These are phyloP conservation scores for Tuta absoluta DNA, from an alignment of 2,888 invertebrate genomes.

Conservation along the genomic window DNA sequence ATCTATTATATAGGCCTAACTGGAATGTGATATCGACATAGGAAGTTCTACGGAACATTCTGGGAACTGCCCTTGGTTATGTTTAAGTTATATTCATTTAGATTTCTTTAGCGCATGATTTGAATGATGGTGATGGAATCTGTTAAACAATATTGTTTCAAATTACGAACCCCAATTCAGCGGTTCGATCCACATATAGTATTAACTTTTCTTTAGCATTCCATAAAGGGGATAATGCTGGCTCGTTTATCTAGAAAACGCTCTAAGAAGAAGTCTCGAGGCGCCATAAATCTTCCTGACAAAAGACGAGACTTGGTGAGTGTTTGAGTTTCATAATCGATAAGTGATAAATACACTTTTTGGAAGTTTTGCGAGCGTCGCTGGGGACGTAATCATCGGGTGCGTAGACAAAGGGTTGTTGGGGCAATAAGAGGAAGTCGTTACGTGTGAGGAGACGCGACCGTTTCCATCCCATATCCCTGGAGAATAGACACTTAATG, in stretches of 20 bases:
- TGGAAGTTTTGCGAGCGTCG: conserved; percentile 25
- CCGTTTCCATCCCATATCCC: conserved; percentile 33
- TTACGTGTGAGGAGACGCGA: conserved; percentile 35
- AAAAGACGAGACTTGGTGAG: conserved; percentile 22
- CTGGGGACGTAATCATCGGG: conserved; percentile 26
- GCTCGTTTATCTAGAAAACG: conserved; percentile 11
- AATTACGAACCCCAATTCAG: conserved; percentile 9
- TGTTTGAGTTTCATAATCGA: conserved; percentile 31
- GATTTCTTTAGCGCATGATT: conserved; percentile 5
- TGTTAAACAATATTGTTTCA: background rate
- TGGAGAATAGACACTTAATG: conserved; percentile 32
- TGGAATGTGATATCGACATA: background rate
- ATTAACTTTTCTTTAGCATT: conserved; percentile 26
- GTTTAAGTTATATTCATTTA: background rate
- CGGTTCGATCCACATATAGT: conserved; percentile 3
- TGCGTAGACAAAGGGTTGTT: conserved; percentile 26
- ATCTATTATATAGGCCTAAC: background rate
- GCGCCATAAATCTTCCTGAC: conserved; percentile 31
- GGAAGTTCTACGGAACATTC: background rate
- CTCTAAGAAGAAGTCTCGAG: conserved; percentile 7
- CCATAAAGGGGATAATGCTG: conserved; percentile 19
- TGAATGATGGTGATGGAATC: background rate
- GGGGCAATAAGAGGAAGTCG: conserved; percentile 28
- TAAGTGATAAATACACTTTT: conserved; percentile 27
- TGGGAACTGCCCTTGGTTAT: background rate